These are phyloP conservation scores for Portevinia maculata DNA, from an alignment of 2,888 invertebrate species.

Conservation along the genomic window DNA sequence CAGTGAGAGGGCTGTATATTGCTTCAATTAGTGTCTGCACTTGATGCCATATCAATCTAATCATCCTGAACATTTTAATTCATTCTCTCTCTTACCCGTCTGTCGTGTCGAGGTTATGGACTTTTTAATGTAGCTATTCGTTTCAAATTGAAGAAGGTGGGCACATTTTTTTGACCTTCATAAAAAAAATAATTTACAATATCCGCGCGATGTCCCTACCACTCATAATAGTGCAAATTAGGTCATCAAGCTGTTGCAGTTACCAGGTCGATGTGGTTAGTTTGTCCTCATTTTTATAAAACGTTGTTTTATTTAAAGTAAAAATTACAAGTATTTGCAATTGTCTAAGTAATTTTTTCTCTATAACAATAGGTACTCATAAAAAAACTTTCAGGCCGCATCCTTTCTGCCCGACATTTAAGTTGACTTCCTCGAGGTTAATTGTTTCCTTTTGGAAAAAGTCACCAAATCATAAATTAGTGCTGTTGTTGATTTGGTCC, in stretches of 20 bases:
- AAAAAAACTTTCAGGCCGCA: no score
- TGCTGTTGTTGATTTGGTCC: no score
- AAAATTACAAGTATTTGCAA: no score
- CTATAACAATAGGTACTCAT: no score
- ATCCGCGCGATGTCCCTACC: not conserved
- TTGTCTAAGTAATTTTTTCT: no score
- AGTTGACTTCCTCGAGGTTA: no score
- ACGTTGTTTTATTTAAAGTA: no score
- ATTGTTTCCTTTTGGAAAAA: no score
- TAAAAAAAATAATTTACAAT: conserved; percentile 14
- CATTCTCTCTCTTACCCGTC: not conserved
- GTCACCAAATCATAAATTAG: no score
- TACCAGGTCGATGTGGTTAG: no score
- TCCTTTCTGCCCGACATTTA: no score
- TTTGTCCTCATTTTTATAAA: no score
- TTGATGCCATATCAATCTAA: conserved; percentile 46
- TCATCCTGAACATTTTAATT: conserved; percentile 55
- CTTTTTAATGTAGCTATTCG: conserved; percentile 16
- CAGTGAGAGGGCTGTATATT: conserved; percentile 27
- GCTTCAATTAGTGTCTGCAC: conserved; percentile 51
- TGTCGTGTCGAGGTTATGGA: not conserved
- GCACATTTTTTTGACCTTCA: conserved; percentile 11
- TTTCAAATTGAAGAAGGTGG: conserved; percentile 26
- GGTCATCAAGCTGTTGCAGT: not conserved
- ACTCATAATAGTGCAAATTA: not conserved